Evolutionary conservation across 2,797 vertebrate genomes (phyloP).

Genomic region (Crax fasciolata): DNA sequence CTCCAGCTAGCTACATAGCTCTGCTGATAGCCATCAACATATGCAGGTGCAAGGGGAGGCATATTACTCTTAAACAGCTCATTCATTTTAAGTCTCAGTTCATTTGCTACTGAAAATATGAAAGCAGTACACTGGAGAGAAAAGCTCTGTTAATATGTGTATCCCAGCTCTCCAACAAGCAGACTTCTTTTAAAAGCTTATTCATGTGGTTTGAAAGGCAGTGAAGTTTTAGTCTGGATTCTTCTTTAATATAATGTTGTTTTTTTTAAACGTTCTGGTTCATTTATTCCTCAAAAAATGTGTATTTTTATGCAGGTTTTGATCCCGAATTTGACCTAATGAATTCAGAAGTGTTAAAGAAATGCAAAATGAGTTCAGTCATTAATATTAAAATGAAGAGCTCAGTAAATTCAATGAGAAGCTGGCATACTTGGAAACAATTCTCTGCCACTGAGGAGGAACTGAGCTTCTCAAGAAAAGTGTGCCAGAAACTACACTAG

Average conservation of each 20-base stretch:
- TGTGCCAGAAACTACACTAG: fast-evolving
- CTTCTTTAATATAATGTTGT: not conserved
- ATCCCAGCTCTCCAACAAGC: conserved; percentile 31
- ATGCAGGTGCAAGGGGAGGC: conserved; percentile 47
- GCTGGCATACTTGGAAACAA: not conserved
- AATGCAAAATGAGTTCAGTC: not conserved
- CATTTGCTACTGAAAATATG: conserved; percentile 69
- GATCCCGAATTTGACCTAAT: conserved; percentile 6
- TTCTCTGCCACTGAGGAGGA: not conserved
- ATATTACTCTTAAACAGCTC: conserved; percentile 60
- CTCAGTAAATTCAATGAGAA: not conserved
- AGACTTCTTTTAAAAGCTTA: conserved; percentile 7
- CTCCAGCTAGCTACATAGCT: not conserved
- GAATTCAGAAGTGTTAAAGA: conserved; percentile 1
- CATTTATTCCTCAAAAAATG: not conserved
- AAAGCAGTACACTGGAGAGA: conserved; percentile 43
- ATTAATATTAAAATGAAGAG: conserved; percentile 2
- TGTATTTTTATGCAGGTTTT: not conserved
- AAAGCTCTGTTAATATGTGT: conserved; percentile 49
- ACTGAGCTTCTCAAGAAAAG: not conserved
- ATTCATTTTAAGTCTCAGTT: conserved; percentile 69
- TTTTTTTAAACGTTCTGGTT: not conserved
- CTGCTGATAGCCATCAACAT: not conserved
- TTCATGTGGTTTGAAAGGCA: not conserved
- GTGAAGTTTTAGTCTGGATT: not conserved